These are phyloP conservation scores for Clepsis dumicolana DNA, from an alignment of 2,888 invertebrate species.

Conservation along the genomic window DNA sequence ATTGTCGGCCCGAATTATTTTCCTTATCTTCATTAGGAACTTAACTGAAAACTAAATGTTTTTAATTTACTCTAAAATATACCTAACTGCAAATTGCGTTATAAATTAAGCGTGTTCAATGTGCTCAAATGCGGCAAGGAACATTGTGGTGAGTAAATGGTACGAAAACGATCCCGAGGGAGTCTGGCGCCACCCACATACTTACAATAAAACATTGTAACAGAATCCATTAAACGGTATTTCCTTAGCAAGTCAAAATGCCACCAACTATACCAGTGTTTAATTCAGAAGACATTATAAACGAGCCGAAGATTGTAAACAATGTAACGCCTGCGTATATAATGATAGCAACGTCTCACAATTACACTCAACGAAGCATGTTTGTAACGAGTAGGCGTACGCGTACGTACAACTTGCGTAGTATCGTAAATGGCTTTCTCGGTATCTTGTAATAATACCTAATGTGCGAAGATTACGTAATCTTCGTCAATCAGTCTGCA, in stretches of 20 bases:
- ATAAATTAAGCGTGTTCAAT: constrained; percentile 13
- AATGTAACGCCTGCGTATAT: constrained; percentile 23
- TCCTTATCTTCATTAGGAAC: constrained; percentile 6
- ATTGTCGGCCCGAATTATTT: constrained; percentile 3
- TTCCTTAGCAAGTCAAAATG: constrained; percentile 16
- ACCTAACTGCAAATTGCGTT: background rate
- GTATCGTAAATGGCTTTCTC: background rate
- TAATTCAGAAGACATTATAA: background rate
- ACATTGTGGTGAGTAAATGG: constrained; percentile 27
- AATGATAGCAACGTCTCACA: constrained; percentile 24
- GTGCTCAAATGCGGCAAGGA: constrained; percentile 4
- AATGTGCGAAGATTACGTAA: background rate
- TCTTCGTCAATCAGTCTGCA: background rate
- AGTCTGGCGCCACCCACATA: constrained; percentile 25
- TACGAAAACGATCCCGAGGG: constrained; percentile 15
- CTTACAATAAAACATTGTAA: constrained; percentile 3
- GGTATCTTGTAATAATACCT: background rate
- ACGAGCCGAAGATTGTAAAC: background rate
- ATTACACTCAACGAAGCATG: constrained; percentile 1
- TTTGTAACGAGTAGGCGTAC: constrained; percentile 26
- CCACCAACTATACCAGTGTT: background rate
- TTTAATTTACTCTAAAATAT: background rate
- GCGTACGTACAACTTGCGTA: background rate
- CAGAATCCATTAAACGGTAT: constrained; percentile 14
- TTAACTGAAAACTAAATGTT: background rate